Evolutionary conservation across 2,113 vertebrate species (phyloP).

Genomic region (Paedocypris sp.): DNA sequence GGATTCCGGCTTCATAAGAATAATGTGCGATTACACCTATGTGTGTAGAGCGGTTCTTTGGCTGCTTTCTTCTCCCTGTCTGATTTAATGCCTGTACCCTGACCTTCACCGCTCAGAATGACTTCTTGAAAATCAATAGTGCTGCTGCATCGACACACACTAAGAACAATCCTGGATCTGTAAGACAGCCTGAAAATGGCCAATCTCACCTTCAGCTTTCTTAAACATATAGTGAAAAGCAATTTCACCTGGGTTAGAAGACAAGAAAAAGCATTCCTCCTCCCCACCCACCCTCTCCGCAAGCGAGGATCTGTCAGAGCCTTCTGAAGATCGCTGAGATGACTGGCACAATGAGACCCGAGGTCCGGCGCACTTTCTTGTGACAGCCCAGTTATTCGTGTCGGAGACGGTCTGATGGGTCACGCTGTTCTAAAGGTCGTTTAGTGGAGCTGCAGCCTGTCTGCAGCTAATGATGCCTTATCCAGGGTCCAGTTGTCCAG

Average conservation of each 20-base stretch:
- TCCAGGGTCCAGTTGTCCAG: neutral
- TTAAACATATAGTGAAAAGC: constrained; percentile 11
- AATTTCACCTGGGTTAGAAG: constrained; percentile 12
- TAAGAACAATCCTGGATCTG: neutral
- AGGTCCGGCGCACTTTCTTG: neutral
- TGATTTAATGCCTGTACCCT: constrained; percentile 14
- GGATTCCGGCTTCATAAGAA: neutral
- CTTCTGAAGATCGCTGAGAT: neutral
- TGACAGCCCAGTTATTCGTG: neutral
- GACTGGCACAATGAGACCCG: neutral
- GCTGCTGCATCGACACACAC: neutral
- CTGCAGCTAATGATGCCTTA: constrained; percentile 13
- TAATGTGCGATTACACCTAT: constrained; percentile 14
- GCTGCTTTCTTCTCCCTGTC: neutral
- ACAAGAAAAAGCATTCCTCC: neutral
- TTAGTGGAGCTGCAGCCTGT: constrained; percentile 1
- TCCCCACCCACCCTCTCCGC: neutral
- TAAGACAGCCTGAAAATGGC: neutral
- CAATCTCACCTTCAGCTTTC: constrained; percentile 19
- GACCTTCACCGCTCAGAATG: constrained; percentile 4
- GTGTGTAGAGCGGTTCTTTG: neutral
- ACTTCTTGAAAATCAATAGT: constrained; percentile 19
- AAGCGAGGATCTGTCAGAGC: neutral
- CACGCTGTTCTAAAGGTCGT: constrained; percentile 23
- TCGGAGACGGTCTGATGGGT: neutral